phyloP scores from a whole-genome alignment of 2,797 vertebrate species.

The Halcyon leucocephala region DNA sequence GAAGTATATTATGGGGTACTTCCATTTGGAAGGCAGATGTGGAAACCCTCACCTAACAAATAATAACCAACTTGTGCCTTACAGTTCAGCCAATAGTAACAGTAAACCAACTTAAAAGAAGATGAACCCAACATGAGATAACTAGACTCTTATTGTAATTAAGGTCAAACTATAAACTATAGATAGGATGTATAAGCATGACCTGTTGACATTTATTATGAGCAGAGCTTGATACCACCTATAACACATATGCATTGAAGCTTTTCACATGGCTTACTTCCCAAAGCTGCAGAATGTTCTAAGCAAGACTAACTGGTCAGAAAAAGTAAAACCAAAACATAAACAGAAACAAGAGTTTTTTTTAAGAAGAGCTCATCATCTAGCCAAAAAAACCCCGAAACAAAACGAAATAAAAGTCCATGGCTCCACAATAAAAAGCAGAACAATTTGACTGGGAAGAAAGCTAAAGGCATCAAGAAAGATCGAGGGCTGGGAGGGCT shows the following conservation, averaged over 20 bases:
- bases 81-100: not conserved
- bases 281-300: not conserved
- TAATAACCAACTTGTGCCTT: not conserved
- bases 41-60: constrained; percentile 14
- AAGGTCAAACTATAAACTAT: not conserved
- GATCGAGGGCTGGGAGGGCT: not conserved
- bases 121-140: not conserved
- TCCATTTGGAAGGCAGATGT: constrained; percentile 37
- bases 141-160: not conserved
- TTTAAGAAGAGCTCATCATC: not conserved
- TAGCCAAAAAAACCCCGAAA: not conserved
- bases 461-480: not conserved
- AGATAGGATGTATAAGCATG: not conserved
- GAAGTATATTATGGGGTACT: not conserved
- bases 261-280: not conserved
- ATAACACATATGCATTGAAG: not conserved
- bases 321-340: not conserved
- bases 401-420: too few species aligned
- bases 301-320: not conserved
- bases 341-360: not conserved
- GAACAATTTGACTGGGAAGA: not conserved
- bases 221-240: not conserved
- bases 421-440: not conserved
- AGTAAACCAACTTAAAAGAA: not conserved
- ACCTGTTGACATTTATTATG: not conserved